A percentile compares a stretch with the other conserved stretches of the same genome.
These are phyloP conservation scores for Gambusia yucatana DNA, from an alignment of 2,797 vertebrate genomes.

Conservation along the genomic window DNA sequence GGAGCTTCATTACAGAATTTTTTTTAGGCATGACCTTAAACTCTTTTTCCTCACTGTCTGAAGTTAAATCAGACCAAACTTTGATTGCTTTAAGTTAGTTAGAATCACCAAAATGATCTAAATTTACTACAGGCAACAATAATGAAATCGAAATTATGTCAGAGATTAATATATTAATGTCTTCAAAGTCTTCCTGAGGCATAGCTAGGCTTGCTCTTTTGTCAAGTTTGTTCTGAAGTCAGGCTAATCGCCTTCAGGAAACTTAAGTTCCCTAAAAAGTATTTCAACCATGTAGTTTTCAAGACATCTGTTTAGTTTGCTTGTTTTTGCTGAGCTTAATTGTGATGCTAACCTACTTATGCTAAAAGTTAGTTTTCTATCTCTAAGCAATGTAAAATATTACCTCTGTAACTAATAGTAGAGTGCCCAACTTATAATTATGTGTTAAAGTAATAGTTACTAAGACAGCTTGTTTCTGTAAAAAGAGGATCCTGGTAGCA, in stretches of 20 bases:
- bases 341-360: neutral
- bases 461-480: slow-evolving; percentile 35
- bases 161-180: neutral
- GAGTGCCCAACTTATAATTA: neutral
- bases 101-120: neutral
- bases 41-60: neutral
- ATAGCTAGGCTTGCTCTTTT: too few relatives aligned
- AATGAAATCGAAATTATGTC: neutral
- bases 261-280: neutral
- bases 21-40: neutral
- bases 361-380: neutral
- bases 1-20: neutral
- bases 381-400: neutral
- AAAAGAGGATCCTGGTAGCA: slow-evolving; percentile 12
- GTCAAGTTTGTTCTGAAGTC: too few relatives aligned
- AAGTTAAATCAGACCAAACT: neutral
- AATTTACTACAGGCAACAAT: neutral
- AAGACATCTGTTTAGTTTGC: neutral
- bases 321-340: neutral
- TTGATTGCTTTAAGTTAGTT: neutral
- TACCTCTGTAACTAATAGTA: neutral
- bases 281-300: neutral
- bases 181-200: neutral
- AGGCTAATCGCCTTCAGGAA: too few relatives aligned
- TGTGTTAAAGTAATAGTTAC: neutral